These are phyloP conservation scores for Monopterus albus DNA, from an alignment of 2,113 vertebrate species.

Conservation along the genomic window DNA sequence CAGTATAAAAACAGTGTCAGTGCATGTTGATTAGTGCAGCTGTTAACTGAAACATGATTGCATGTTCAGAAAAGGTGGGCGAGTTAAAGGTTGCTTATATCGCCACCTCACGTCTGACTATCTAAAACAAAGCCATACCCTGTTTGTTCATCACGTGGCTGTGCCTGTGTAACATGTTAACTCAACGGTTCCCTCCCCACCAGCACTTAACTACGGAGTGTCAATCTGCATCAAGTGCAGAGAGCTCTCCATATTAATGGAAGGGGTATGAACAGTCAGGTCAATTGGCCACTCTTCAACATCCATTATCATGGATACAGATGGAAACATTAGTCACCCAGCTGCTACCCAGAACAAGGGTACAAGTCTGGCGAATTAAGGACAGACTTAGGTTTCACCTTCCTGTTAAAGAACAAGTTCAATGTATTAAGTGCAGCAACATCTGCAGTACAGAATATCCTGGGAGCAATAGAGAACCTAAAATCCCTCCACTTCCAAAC, in stretches of 20 bases:
- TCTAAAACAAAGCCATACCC: neutral
- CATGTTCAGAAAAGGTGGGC: too few species aligned
- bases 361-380: too few species aligned
- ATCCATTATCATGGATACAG: too few species aligned
- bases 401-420: too few species aligned
- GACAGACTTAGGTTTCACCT: too few species aligned
- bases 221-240: neutral
- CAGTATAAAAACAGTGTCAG: neutral
- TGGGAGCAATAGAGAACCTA: neutral
- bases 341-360: too few species aligned
- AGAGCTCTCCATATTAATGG: conserved; percentile 3
- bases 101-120: too few species aligned
- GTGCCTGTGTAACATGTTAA: neutral
- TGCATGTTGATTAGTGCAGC: neutral
- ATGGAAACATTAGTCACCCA: too few species aligned
- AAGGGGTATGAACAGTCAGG: neutral
- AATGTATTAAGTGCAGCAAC: too few species aligned
- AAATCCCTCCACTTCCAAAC: neutral
- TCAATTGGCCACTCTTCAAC: neutral
- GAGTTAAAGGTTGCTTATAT: too few species aligned
- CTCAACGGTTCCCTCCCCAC: neutral
- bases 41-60: neutral
- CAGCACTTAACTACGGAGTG: neutral
- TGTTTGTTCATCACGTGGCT: neutral
- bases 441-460: neutral